phyloP scores from a whole-genome alignment of 2,797 vertebrate species.

The Orestias chungarensis region DNA sequence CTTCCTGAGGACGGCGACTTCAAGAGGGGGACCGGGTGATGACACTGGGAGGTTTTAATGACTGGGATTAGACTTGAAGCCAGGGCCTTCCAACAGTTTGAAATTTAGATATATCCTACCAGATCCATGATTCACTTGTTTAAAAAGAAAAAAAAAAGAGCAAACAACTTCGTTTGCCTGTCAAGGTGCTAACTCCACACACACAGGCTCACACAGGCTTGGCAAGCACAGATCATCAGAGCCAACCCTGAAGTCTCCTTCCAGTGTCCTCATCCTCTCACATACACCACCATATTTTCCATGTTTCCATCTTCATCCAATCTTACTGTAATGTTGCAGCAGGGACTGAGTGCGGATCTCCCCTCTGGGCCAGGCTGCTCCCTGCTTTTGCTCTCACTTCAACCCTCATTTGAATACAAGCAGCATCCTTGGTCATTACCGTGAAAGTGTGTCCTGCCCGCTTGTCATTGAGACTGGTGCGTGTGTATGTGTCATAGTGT shows the following conservation, averaged over 20 bases:
- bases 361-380: conserved; percentile 75
- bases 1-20: conserved; percentile 47
- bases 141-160: conserved; percentile 59
- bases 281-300: conserved; percentile 74
- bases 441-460: conserved; percentile 66
- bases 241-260: conserved; percentile 63
- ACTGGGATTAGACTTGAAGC: conserved; percentile 7
- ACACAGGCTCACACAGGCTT: conserved; percentile 34
- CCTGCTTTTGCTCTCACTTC: conserved; percentile 75
- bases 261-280: conserved; percentile 66
- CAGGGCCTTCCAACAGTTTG: conserved; percentile 22
- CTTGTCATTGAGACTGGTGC: conserved; percentile 72
- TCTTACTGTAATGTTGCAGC: conserved; percentile 77
- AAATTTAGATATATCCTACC: conserved; percentile 25
- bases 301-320: conserved; percentile 79
- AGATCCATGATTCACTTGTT: conserved; percentile 30
- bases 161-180: conserved; percentile 54
- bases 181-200: conserved; percentile 62
- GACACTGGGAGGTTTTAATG: conserved; percentile 13
- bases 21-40: conserved; percentile 16
- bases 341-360: conserved; percentile 74
- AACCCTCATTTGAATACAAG: conserved; percentile 81
- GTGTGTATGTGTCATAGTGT: conserved; percentile 21
- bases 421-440: conserved; percentile 75
- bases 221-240: conserved; percentile 56